phyloP scores from a whole-genome alignment of 2,113 vertebrate species.

The Litocranius walleri region DNA sequence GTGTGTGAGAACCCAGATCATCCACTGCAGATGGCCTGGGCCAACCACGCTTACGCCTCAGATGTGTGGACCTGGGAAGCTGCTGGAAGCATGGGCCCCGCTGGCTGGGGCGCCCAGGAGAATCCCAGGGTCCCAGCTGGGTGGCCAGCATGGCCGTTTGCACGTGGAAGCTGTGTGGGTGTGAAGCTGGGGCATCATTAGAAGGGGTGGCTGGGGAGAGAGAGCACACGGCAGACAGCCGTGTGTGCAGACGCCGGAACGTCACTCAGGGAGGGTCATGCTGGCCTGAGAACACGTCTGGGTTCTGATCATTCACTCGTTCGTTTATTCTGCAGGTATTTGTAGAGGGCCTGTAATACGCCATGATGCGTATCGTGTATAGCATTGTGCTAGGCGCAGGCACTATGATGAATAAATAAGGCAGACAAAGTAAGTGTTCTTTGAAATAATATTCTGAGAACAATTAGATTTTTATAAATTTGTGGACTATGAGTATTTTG shows the following conservation, averaged over 20 bases:
- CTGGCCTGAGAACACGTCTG: neutral
- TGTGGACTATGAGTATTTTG: neutral
- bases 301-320: neutral
- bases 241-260: neutral
- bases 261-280: neutral
- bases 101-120: neutral
- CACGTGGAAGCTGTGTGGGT: neutral
- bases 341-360: rapidly evolving
- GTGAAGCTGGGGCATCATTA: rapidly evolving
- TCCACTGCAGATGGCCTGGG: neutral
- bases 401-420: neutral
- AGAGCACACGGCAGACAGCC: neutral
- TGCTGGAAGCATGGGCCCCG: neutral
- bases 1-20: no score
- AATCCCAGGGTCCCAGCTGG: neutral
- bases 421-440: neutral
- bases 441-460: neutral
- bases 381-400: neutral
- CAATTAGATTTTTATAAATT: neutral
- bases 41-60: neutral
- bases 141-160: neutral
- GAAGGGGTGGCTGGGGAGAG: neutral
- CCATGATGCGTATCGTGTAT: neutral
- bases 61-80: neutral
- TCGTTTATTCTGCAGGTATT: neutral